phyloP scores from a whole-genome alignment of 2,888 invertebrate species.

The Zaprionus bogoriensis region DNA sequence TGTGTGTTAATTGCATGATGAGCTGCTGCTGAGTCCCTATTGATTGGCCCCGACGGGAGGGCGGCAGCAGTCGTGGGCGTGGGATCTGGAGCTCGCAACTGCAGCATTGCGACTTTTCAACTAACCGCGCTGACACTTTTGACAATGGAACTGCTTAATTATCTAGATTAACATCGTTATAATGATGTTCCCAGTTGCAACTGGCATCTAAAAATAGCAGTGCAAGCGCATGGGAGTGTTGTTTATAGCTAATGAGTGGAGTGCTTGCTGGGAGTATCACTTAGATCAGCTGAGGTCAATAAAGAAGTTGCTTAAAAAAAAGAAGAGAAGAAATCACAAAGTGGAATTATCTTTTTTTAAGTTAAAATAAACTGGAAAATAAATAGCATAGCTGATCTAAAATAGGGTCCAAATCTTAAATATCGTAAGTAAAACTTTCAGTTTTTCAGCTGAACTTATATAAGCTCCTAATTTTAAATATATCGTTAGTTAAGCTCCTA shows the following conservation, averaged over 20 bases:
- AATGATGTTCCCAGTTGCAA: conserved; percentile 13
- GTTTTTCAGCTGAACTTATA: no score
- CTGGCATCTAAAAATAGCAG: conserved; percentile 60
- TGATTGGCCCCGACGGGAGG: conserved; percentile 33
- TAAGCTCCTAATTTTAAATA: no score
- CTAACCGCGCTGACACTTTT: conserved; percentile 75
- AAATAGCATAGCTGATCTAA: no score
- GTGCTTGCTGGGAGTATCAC: no score
- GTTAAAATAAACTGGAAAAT: no score
- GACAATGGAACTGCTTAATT: conserved; percentile 67
- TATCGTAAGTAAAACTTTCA: no score
- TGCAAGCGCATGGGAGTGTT: no score
- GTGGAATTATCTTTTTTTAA: no score
- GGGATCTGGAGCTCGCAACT: conserved; percentile 39
- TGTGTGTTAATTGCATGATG: conserved; percentile 66
- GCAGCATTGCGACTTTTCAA: conserved; percentile 57
- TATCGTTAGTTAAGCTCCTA: no score
- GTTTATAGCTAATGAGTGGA: conserved; percentile 24
- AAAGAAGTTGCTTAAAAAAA: no score
- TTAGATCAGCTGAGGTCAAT: neutral
- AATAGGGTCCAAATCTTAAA: no score
- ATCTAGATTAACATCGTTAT: conserved; percentile 44
- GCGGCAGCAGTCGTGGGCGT: conserved; percentile 47
- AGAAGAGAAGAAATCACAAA: no score
- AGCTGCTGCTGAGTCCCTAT: conserved; percentile 44